Base-by-base conservation (phyloP, 2,888 invertebrate genomes). In the Mechanitis mazaeus region DNA sequence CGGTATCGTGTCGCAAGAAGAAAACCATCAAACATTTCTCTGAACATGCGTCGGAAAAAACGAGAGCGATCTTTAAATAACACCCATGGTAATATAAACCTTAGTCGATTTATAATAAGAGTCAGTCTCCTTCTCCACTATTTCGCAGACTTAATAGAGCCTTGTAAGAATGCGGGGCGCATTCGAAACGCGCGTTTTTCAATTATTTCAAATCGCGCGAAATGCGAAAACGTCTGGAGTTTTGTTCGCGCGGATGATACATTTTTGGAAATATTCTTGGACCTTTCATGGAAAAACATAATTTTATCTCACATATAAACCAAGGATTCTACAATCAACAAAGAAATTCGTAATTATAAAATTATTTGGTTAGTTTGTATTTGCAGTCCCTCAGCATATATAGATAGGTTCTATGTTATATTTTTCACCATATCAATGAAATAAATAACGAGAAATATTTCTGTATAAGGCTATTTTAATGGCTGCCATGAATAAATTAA, bases 121-220 rank as follows among this genome's bases (percentile, higher is more conserved):
- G 63, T 47, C 33, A 64, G 54, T 68, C 65, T 70, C 12, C 57
- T n/a, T n/a, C 33, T 53, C 33, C 33, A 20, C 7, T 20, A 38
- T 35, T 4, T 12, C 56, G 60, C 59, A 64, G 68, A 75, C 75
- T 79, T 81, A 83, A 81, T 80, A 83, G 78, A 82, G 75, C 70
- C 77, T 76, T 75, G 79, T 75, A 78, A 72, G 81, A 83, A 83
- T 82, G 75, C 77, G 70, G 69, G 69, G 73, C 75, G 72, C 77
- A 79, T 77, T 75, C 69, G 75, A 79, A 78, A 78, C 77, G 75
- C 73, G 72, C 73, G 72, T 79, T 83, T 83, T 83, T 81, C 75
- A 79, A 79, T 79, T 79, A 82, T 80, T 77, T 76, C 77, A 77
- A 78, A 79, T 79, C 78, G 82, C 78, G 77, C 76, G 69, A 71